Evolutionary conservation across 2,888 invertebrate species (phyloP).

Genomic region (Erebia ligea): DNA sequence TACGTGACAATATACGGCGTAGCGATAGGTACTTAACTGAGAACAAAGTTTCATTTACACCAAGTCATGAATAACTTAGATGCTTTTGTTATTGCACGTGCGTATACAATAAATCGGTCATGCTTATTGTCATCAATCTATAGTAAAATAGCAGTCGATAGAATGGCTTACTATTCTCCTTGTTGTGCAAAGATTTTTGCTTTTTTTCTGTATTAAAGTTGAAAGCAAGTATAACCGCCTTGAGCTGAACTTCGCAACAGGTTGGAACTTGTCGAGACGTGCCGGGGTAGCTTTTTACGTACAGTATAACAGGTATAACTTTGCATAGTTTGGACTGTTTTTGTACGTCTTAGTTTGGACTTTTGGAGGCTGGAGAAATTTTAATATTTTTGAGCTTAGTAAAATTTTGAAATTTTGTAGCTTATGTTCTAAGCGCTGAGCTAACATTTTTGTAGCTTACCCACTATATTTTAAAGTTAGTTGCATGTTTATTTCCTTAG

Average conservation of each 20-base stretch:
- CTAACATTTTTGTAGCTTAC: too few relatives aligned
- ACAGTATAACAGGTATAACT: background rate
- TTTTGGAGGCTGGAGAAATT: background rate
- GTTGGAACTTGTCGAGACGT: conserved; percentile 61
- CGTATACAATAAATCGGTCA: conserved; percentile 34
- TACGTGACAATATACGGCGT: background rate
- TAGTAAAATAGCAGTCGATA: conserved; percentile 38
- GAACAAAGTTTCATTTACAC: conserved; percentile 19
- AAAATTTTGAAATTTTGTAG: background rate
- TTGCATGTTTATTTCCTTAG: too few relatives aligned
- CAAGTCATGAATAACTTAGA: conserved; percentile 30
- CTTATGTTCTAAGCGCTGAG: too few relatives aligned
- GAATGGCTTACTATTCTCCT: conserved; percentile 25
- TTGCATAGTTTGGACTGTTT: conserved; percentile 8
- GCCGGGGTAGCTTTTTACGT: conserved; percentile 37
- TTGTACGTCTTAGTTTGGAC: background rate
- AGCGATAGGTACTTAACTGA: background rate
- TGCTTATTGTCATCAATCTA: conserved; percentile 34
- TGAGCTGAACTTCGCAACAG: conserved; percentile 55
- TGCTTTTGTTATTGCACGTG: conserved; percentile 43
- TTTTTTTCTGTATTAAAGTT: conserved; percentile 43
- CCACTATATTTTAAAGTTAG: too few relatives aligned
- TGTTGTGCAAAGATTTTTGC: conserved; percentile 43
- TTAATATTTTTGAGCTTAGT: background rate
- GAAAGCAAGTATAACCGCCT: conserved; percentile 59